Base-by-base conservation (phyloP, 2,888 invertebrate species). In the Scrobipalpa costella region DNA sequence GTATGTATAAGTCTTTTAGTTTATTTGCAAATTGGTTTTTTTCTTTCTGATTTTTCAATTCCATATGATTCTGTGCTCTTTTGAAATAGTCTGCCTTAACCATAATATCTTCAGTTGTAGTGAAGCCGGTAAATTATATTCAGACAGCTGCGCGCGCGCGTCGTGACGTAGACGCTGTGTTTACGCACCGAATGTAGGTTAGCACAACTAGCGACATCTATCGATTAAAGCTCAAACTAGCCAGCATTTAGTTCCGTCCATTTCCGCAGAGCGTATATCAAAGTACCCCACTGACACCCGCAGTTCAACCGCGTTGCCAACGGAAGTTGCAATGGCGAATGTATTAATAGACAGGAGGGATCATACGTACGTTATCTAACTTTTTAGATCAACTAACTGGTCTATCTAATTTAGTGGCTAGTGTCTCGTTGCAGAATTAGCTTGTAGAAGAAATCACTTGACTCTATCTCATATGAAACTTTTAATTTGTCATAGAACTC, bases 151-250 rank as follows among this genome's bases (percentile, higher is more conserved):
- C 73, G 73, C 72, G 58, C 36, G 63, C 55, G 57, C 49, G 70
- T 55, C 49, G 70, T 55, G 72, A 75, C 76, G 76, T 68, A 68
- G 72, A 74, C 76, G 75, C 27, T 68, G 68, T 74, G 78, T 80
- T 79, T 81, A 74, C 76, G 68, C 67, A 73, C 70, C 71, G 71
- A 71, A 83, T 84, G 70, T 83, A 83, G 85, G 85, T 87, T 86
- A 84, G 79, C 80, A 77, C 79, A 75, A 67, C 74, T 77, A 86
- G 81, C 86, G 88, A 80, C 89, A 89, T 88, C 88, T 88, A 81
- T 77, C 69, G 69, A 64, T 66, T 69, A 70, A 68, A 72, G 71
- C 72, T 75, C 65, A 78, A 79, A 85, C 77, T 72, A 75, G 55
- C 55, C 15, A 34, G 34, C 15, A 15, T 33, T 55, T 55, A 55